These are phyloP conservation scores for Aleiodes leptofemur DNA, from an alignment of 2,888 invertebrate species.

Conservation along the genomic window DNA sequence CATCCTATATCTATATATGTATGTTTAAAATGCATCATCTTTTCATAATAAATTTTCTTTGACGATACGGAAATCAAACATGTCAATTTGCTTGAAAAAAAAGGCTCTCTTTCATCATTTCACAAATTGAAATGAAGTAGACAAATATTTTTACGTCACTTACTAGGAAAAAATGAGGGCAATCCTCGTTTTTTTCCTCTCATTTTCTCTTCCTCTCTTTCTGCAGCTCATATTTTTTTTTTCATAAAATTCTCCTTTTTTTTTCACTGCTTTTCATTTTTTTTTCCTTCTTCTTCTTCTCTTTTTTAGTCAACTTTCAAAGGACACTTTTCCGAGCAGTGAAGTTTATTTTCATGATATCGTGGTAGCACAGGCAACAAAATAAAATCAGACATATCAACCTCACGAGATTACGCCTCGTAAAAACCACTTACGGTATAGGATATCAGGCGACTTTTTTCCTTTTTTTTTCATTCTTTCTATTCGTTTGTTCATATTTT, in stretches of 20 bases:
- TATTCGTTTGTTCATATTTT: too few species aligned
- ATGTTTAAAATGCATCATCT: not conserved
- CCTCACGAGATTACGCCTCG: conserved; percentile 50
- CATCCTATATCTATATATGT: not conserved
- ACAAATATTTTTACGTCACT: conserved; percentile 3
- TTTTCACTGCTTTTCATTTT: not conserved
- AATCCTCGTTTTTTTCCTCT: not conserved
- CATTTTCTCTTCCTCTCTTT: too few species aligned
- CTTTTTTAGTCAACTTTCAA: conserved; percentile 26
- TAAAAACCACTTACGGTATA: conserved; percentile 52
- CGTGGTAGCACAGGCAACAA: conserved; percentile 30
- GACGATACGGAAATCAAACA: conserved; percentile 13
- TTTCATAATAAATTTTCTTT: conserved; percentile 1
- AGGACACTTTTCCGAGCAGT: conserved; percentile 39
- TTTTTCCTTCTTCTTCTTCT: not conserved
- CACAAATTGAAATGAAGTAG: conserved; percentile 1
- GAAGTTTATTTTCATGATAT: conserved; percentile 54
- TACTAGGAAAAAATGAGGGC: conserved; percentile 3
- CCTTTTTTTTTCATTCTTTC: not conserved
- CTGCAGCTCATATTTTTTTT: not conserved
- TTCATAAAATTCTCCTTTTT: too few species aligned
- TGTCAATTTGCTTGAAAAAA: not conserved
- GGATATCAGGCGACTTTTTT: conserved; percentile 9
- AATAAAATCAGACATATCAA: conserved; percentile 49
- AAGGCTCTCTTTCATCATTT: not conserved